These are phyloP conservation scores for Heliconius himera DNA, from an alignment of 1,140 invertebrate genomes.

Conservation along the genomic window DNA sequence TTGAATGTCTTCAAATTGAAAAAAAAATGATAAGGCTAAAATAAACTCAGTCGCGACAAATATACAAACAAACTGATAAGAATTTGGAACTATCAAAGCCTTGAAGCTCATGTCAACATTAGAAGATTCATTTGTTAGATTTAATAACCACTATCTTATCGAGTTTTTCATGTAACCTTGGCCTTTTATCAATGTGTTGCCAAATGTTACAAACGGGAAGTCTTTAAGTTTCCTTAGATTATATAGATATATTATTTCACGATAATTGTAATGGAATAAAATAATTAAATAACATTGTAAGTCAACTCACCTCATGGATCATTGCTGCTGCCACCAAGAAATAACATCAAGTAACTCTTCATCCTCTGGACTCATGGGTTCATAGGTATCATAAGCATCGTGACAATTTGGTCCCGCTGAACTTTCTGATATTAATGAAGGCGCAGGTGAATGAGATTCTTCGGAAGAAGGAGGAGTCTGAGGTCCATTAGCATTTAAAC, in stretches of 20 bases:
- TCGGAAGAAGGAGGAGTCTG: constrained; percentile 86
- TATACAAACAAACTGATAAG: constrained; percentile 70
- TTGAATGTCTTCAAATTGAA: constrained; percentile 1
- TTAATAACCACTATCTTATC: constrained; percentile 44
- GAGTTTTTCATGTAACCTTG: constrained; percentile 44
- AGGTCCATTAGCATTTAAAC: constrained; percentile 55
- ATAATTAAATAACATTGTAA: constrained; percentile 25
- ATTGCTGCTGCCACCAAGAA: constrained; percentile 91
- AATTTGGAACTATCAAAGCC: constrained; percentile 60
- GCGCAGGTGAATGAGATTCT: constrained; percentile 89
- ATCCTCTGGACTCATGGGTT: constrained; percentile 93
- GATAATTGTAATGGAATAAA: background rate
- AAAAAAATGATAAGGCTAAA: constrained; percentile 36
- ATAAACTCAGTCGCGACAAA: constrained; percentile 64
- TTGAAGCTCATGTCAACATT: constrained; percentile 40
- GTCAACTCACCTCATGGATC: constrained; percentile 62
- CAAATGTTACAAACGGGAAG: constrained; percentile 5
- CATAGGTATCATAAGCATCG: constrained; percentile 89
- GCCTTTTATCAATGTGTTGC: constrained; percentile 31
- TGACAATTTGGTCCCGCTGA: constrained; percentile 83
- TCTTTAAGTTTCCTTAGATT: constrained; percentile 5
- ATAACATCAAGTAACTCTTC: constrained; percentile 95
- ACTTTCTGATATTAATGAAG: constrained; percentile 89
- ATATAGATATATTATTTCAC: background rate
- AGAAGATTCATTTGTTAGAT: constrained; percentile 60